Percentiles rank a stretch among this genome's conserved stretches.
Evolutionary conservation across 2,113 vertebrate genomes (phyloP).

Genomic region (Takifugu flavidus): DNA sequence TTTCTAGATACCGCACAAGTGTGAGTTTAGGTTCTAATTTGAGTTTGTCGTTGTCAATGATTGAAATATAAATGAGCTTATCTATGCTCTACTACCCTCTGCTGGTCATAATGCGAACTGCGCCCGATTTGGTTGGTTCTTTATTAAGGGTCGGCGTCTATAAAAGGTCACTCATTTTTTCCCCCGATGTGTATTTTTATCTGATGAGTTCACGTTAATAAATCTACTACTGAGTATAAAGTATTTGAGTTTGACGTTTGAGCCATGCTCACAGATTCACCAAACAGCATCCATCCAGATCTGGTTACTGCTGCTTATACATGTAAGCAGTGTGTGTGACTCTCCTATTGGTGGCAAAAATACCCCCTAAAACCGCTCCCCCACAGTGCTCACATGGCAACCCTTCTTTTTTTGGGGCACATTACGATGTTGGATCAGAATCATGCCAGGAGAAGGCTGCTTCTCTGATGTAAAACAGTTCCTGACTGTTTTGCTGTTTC

Average conservation of each 20-base stretch:
- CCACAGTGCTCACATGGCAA: constrained; percentile 38
- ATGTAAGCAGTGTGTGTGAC: constrained; percentile 65
- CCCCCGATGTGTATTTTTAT: background rate
- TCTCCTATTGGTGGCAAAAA: constrained; percentile 72
- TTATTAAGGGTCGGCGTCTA: background rate
- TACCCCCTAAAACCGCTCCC: constrained; percentile 66
- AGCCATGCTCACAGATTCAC: constrained; percentile 47
- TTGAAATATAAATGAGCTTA: background rate
- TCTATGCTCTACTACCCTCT: constrained; percentile 56
- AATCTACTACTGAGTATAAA: too few species aligned
- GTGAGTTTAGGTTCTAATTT: background rate
- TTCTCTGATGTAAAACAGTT: constrained; percentile 15
- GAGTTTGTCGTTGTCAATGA: background rate
- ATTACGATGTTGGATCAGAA: constrained; percentile 32
- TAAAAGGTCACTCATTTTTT: background rate
- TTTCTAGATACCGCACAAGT: background rate
- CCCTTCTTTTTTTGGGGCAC: constrained; percentile 49
- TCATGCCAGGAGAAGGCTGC: constrained; percentile 27
- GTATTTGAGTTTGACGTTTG: background rate
- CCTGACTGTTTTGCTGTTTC: constrained; percentile 11
- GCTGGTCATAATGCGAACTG: constrained; percentile 38
- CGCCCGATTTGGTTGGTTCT: background rate
- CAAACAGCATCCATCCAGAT: constrained; percentile 59
- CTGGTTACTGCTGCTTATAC: constrained; percentile 49
- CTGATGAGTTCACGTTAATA: background rate